Evolutionary conservation across 2,888 invertebrate genomes (phyloP).

Genomic region (Oscheius sp.): DNA sequence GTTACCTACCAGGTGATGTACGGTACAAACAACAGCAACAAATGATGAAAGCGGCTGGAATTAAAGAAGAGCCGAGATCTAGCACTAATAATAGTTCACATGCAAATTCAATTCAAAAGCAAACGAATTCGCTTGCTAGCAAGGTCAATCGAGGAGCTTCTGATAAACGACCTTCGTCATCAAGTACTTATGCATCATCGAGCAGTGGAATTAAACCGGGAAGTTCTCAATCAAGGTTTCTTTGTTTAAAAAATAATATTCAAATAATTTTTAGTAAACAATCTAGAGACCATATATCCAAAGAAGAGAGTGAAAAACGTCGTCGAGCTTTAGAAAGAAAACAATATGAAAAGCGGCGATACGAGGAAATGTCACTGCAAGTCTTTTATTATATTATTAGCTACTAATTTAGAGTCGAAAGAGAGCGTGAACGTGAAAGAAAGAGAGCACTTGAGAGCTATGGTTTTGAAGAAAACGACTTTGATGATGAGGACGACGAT

Average conservation of each 20-base stretch:
- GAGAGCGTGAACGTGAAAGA: conserved; percentile 18
- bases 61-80: too few species aligned
- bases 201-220: too few species aligned
- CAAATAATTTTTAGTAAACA: conserved; percentile 1
- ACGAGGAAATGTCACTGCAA: conserved; percentile 14
- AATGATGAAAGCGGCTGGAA: background rate
- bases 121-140: too few species aligned
- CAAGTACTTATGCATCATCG: too few species aligned
- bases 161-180: too few species aligned
- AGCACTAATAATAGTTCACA: too few species aligned
- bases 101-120: too few species aligned
- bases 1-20: conserved; percentile 58
- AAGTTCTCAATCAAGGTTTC: too few species aligned
- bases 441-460: conserved; percentile 13
- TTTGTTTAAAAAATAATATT: too few species aligned
- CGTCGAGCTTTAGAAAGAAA: conserved; percentile 3
- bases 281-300: background rate
- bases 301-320: conserved; percentile 8
- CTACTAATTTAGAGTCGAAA: conserved; percentile 17
- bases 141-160: too few species aligned
- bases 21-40: conserved; percentile 46
- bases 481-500: conserved; percentile 57
- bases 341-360: background rate
- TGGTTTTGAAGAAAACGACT: conserved; percentile 35
- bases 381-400: background rate